Evolutionary conservation across 2,888 invertebrate genomes (phyloP).

Genomic region (Drosophila nr. medialis): DNA sequence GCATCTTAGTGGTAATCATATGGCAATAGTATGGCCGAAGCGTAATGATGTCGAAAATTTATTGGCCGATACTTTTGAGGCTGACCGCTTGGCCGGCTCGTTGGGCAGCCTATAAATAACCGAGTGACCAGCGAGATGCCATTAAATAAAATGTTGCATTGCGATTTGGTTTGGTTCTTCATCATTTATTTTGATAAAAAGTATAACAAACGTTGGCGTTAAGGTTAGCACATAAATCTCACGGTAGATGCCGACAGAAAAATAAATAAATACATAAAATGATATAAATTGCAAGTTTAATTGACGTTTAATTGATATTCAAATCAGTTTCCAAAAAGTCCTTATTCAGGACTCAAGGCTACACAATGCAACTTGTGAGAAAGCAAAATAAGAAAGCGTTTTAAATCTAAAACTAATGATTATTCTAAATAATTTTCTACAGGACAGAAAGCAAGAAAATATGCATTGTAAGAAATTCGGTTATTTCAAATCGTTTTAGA

Average conservation of each 20-base stretch:
- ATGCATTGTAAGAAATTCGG: background rate
- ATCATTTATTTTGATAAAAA: constrained; percentile 78
- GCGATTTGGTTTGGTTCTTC: constrained; percentile 61
- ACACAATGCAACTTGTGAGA: background rate
- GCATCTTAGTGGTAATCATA: constrained; percentile 35
- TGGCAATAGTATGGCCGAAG: constrained; percentile 41
- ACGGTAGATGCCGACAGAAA: constrained; percentile 15
- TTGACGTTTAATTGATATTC: background rate
- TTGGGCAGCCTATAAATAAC: constrained; percentile 71
- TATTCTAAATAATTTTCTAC: background rate
- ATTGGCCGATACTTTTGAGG: constrained; percentile 73
- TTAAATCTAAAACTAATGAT: background rate
- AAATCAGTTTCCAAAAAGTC: background rate
- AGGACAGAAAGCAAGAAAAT: background rate
- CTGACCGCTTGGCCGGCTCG: constrained; percentile 66
- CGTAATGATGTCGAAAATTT: constrained; percentile 78
- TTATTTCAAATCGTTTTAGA: background rate
- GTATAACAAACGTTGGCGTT: constrained; percentile 77
- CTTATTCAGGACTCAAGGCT: background rate
- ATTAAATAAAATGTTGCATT: constrained; percentile 57
- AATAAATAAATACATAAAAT: background rate
- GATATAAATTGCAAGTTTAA: background rate
- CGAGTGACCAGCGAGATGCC: constrained; percentile 28
- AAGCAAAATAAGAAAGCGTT: background rate
- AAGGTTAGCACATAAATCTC: constrained; percentile 50